Percentiles rank a stretch among this genome's conserved stretches.
These are phyloP conservation scores for Poecile atricapillus DNA, from an alignment of 2,113 vertebrate species.

Conservation along the genomic window DNA sequence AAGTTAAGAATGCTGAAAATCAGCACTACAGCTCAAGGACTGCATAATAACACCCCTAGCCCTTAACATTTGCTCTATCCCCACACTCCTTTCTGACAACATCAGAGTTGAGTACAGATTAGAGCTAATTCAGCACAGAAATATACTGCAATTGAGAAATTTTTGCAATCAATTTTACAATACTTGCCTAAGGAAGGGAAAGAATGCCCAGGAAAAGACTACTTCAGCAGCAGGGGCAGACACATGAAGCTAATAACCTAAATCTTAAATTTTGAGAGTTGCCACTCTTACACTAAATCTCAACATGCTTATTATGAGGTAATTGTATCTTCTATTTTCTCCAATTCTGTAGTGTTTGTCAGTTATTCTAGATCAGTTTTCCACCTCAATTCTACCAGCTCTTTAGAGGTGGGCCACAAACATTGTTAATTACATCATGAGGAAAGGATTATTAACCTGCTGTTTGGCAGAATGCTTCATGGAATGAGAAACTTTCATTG, in stretches of 20 bases:
- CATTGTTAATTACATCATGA: background rate
- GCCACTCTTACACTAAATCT: background rate
- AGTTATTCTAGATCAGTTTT: background rate
- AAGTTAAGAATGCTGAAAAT: background rate
- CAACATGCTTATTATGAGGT: background rate
- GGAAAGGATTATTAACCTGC: background rate
- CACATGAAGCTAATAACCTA: background rate
- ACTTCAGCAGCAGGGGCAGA: background rate
- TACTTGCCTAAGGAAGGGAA: background rate
- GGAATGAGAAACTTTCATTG: background rate
- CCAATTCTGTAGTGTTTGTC: background rate
- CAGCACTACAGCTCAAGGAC: background rate
- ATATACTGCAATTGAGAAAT: background rate
- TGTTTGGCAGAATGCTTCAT: background rate
- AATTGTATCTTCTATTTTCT: background rate
- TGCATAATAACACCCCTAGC: rapidly evolving
- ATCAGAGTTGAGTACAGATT: background rate
- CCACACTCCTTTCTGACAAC: background rate
- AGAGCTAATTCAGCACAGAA: background rate
- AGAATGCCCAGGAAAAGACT: background rate
- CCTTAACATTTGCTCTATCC: background rate
- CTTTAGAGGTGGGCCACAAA: background rate
- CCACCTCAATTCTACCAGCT: background rate
- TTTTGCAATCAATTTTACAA: background rate
- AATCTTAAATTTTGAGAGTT: background rate